These are phyloP conservation scores for Oreochromis niloticus DNA, from an alignment of 2,113 vertebrate genomes.

Conservation along the genomic window DNA sequence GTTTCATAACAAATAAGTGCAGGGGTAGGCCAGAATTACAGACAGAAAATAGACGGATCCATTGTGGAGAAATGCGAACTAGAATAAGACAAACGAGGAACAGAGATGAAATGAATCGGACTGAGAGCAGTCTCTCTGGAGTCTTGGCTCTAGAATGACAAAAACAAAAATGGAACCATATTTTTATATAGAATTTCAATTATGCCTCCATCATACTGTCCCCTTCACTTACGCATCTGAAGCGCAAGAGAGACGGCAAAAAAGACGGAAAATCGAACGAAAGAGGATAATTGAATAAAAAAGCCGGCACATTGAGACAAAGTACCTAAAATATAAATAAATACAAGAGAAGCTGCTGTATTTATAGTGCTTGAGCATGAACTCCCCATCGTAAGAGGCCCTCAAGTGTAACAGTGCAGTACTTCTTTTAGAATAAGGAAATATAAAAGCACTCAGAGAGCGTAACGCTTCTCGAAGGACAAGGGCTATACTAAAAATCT, in stretches of 20 bases:
- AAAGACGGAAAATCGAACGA: background rate
- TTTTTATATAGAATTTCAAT: background rate
- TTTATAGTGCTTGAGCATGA: background rate
- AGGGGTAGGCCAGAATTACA: background rate
- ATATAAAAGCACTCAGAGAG: background rate
- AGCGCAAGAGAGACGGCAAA: background rate
- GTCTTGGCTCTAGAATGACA: background rate
- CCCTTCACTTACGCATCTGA: background rate
- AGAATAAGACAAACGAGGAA: background rate
- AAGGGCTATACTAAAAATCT: background rate
- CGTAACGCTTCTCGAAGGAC: background rate
- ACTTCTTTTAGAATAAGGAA: background rate
- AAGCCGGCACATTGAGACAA: background rate
- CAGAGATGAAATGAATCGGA: background rate
- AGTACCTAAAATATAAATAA: background rate
- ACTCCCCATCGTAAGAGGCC: background rate
- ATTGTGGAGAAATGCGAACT: background rate
- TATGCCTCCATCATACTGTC: background rate
- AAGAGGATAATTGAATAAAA: background rate
- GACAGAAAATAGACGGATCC: background rate
- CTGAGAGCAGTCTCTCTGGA: background rate
- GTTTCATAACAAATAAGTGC: constrained; percentile 9
- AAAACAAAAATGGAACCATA: background rate
- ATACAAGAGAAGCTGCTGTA: background rate
- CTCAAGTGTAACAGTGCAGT: background rate